Conservation (phyloP, 64 coral and sea anemone species). For the Exaiptasia diaphana region DNA sequence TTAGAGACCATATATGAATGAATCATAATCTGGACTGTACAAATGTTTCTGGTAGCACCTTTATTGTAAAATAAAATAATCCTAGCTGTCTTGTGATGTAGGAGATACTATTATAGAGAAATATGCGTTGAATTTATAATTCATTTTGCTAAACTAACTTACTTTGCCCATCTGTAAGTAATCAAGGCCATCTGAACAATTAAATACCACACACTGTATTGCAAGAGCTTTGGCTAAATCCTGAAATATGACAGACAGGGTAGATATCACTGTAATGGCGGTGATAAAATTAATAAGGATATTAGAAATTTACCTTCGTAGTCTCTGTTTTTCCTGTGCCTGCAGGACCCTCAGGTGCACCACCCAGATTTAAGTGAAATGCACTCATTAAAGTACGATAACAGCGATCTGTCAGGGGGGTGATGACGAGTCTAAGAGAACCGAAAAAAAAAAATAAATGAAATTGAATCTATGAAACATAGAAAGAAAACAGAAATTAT, state of each 20-base stretch:
- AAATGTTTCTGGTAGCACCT: no score
- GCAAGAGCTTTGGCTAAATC: constrained; percentile 98
- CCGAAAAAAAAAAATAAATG: constrained; percentile 8
- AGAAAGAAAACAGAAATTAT: neutral
- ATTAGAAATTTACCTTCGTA: constrained; percentile 64
- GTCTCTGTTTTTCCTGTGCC: constrained; percentile 97
- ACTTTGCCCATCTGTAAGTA: constrained; percentile 99
- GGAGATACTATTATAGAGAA: no score
- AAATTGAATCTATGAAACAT: no score
- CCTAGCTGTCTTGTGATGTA: no score
- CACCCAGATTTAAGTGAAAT: constrained; percentile 94
- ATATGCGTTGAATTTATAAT: no score
- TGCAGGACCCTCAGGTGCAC: constrained; percentile 95
- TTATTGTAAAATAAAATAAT: no score
- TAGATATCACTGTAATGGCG: neutral
- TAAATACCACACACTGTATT: constrained; percentile 99
- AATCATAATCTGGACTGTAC: no score
- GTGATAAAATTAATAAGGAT: no score
- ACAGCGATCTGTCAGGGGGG: constrained; percentile 97
- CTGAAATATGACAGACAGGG: constrained; percentile 38
- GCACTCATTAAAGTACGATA: constrained; percentile 96
- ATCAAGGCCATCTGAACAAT: constrained; percentile 98
- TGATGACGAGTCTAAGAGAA: constrained; percentile 79
- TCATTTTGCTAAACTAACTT: neutral
- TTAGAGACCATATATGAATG: no score